Evolutionary conservation across 2,888 invertebrate genomes (phyloP).

Genomic region (Alloscopus bannaensis): DNA sequence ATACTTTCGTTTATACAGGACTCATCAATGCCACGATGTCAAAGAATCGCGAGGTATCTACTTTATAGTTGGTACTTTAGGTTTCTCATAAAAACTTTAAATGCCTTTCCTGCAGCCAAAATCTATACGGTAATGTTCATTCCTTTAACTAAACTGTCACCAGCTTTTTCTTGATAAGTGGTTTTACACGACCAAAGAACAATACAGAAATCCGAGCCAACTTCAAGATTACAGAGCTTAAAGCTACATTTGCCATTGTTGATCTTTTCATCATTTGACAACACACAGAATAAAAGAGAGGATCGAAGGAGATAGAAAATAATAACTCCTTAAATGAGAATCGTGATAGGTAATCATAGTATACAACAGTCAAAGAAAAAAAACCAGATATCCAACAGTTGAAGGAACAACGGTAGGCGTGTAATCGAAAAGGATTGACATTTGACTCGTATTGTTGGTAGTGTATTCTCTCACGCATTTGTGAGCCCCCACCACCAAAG

Average conservation of each 20-base stretch:
- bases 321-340: constrained; percentile 48
- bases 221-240: neutral
- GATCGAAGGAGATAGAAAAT: neutral
- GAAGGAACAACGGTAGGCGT: constrained; percentile 51
- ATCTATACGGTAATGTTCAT: too few species aligned
- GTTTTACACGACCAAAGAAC: constrained; percentile 41
- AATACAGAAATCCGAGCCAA: constrained; percentile 1
- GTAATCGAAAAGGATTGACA: constrained; percentile 58
- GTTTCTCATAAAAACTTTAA: too few species aligned
- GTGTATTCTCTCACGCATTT: constrained; percentile 18
- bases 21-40: too few species aligned
- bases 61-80: too few species aligned
- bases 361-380: constrained; percentile 11
- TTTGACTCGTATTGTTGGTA: constrained; percentile 62
- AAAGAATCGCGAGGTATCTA: too few species aligned
- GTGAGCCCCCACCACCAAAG: neutral
- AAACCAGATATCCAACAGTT: constrained; percentile 52
- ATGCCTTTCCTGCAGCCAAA: too few species aligned
- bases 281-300: constrained; percentile 20
- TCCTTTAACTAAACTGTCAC: too few species aligned
- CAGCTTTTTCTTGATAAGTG: constrained; percentile 51
- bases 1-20: too few species aligned
- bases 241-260: constrained; percentile 35
- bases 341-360: constrained; percentile 48
- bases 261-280: constrained; percentile 30